Evolutionary conservation across 2,113 vertebrate genomes (phyloP).

Genomic region (Telmatochromis sp.): DNA sequence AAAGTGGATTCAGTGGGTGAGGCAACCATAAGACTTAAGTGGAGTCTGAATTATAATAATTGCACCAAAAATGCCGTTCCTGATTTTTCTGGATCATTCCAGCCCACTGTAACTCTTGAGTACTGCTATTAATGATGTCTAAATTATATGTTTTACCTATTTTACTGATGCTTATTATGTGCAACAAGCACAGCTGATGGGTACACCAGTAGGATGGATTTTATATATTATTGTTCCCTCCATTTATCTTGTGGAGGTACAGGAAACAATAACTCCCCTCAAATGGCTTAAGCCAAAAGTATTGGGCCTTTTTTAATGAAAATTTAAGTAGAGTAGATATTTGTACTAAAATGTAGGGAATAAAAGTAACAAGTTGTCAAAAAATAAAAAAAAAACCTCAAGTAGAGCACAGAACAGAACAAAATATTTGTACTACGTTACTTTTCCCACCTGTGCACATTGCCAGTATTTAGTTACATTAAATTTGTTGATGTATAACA

Average conservation of each 20-base stretch:
- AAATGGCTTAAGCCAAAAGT: background rate
- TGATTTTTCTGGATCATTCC: background rate
- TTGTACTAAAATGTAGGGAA: background rate
- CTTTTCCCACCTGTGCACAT: background rate
- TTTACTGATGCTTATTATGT: background rate
- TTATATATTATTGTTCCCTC: background rate
- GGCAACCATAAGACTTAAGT: background rate
- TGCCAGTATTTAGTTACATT: background rate
- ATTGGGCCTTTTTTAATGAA: background rate
- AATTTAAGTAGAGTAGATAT: background rate
- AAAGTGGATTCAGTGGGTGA: background rate
- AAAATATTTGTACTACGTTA: background rate
- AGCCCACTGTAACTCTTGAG: background rate
- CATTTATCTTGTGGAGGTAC: background rate
- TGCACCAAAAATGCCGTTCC: background rate
- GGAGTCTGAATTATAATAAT: background rate
- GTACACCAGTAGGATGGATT: background rate
- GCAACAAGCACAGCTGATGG: background rate
- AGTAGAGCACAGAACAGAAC: background rate
- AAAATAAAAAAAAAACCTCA: accelerated
- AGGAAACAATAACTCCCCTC: background rate
- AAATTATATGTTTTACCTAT: background rate
- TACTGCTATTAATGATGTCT: background rate
- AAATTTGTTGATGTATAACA: background rate
- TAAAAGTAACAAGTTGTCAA: background rate